Evolutionary conservation across 2,797 vertebrate species (phyloP).

Genomic region (Manis crassicaudata): DNA sequence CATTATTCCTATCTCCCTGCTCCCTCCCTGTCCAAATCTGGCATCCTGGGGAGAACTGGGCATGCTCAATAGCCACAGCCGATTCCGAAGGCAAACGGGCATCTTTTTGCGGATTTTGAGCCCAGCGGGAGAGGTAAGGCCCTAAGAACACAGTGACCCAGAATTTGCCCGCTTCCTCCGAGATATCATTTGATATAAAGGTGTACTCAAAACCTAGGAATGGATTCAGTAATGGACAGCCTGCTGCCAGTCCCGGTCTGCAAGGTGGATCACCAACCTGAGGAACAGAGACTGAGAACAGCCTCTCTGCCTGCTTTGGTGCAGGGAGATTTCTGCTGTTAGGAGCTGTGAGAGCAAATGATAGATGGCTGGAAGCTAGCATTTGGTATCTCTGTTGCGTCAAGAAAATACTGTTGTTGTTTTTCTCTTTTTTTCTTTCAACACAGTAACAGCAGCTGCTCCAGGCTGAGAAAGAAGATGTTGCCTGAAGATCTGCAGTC

Average conservation of each 20-base stretch:
- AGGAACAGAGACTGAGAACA: conserved; percentile 55
- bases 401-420: conserved; percentile 48
- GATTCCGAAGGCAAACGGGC: conserved; percentile 63
- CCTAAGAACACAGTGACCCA: conserved; percentile 65
- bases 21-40: conserved; percentile 64
- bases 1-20: conserved; percentile 54
- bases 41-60: conserved; percentile 63
- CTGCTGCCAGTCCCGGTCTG: not conserved
- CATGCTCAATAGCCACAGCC: conserved; percentile 75
- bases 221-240: not conserved
- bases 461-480: conserved; percentile 52
- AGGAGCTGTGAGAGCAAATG: not conserved
- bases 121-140: conserved; percentile 53
- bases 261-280: conserved; percentile 62
- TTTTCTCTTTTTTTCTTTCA: not conserved
- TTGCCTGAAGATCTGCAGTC: conserved; percentile 59
- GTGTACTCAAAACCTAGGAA: conserved; percentile 34
- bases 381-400: conserved; percentile 53
- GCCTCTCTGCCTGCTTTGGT: conserved; percentile 41
- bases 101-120: conserved; percentile 70
- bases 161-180: conserved; percentile 32
- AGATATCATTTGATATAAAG: conserved; percentile 31
- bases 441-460: conserved; percentile 58
- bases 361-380: conserved; percentile 60
- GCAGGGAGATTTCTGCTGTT: conserved; percentile 59